Base-by-base conservation (phyloP, 2,888 invertebrate species). In the Scrobipalpa atriplicella region DNA sequence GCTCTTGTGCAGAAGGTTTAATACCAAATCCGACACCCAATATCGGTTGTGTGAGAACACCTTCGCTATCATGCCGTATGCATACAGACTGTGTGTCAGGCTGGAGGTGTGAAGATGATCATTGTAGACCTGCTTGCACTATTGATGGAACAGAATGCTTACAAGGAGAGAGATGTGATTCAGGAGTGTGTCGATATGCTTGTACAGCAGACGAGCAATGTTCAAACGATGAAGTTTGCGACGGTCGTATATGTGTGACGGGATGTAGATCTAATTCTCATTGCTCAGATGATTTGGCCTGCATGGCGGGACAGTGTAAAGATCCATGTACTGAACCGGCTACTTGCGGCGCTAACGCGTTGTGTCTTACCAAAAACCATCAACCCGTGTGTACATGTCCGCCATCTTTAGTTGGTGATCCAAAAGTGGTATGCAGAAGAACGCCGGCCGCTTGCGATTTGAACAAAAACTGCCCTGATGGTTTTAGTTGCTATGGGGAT, bases 21-120 rank as follows among this genome's bases (percentile, higher is more conserved):
- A 97, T 98, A 75, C 96, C 98, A 11, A 98, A 97, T 84, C 98
- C 98, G 62, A 96, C 97, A 1, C 96, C 98, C 0, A 97, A 97
- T 79, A 95, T 98, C 43, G 98, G 97, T 0, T 98, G 98, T 78
- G 95, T 97, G 0, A 93, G 98, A 75, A 94, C 96, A 11, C 97
- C 97, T 0, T 94, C 96, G 11, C 87, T 94, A 18, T 93, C 94
- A n/a, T 98, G 98, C 79, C 93, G 90, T 43, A 95, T 95, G 75
- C 97, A 97, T 76, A 94, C 96, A 65, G 96, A 97, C 75, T 98
- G 98, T 80, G 88, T 7, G 81, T 90, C 16, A n/a, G 96, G 96
- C 10, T 94, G 95, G 82, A 94, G 95, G 66, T 98, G 98, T 80
- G 94, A 96, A 68, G 95, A 95, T 65, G 94, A 94, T 41, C 93